Conservation (phyloP, 2,113 vertebrate genomes). For the Synchiropus splendidus region DNA sequence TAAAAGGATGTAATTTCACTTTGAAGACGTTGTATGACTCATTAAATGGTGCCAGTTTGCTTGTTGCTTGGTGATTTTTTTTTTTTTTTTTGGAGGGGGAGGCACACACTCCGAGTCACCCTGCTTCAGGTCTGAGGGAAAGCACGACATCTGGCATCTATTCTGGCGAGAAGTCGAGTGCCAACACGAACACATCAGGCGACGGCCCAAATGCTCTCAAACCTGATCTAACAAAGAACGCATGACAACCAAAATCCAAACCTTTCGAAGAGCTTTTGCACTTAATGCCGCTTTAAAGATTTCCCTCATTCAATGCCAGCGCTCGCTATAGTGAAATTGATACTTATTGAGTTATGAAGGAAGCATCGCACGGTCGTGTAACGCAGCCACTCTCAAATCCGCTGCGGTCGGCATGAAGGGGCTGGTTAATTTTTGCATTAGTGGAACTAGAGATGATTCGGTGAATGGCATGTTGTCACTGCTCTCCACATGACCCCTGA, state of each 20-base stretch:
- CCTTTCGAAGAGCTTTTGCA: constrained; percentile 43
- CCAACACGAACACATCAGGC: constrained; percentile 57
- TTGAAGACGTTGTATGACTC: constrained; percentile 66
- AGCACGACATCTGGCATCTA: constrained; percentile 65
- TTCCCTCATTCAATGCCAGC: constrained; percentile 37
- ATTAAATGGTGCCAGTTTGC: constrained; percentile 63
- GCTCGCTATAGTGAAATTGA: constrained; percentile 40
- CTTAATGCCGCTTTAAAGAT: constrained; percentile 30
- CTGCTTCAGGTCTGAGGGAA: constrained; percentile 10
- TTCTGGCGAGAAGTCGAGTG: constrained; percentile 39
- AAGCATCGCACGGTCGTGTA: constrained; percentile 39
- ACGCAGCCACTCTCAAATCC: constrained; percentile 51
- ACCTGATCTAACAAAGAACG: constrained; percentile 41
- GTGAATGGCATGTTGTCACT: constrained; percentile 53
- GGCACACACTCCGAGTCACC: constrained; percentile 26
- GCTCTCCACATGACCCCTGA: constrained; percentile 30
- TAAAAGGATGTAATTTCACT: constrained; percentile 69
- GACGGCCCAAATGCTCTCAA: constrained; percentile 46
- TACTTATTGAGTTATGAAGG: constrained; percentile 62
- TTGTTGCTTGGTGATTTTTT: constrained; percentile 41
- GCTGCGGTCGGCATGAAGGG: constrained; percentile 49
- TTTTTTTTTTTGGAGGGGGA: constrained; percentile 3
- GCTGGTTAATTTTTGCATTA: constrained; percentile 58
- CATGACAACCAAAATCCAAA: constrained; percentile 55
- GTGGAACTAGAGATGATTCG: constrained; percentile 45